A percentile compares a stretch with the other conserved stretches of the same genome.
Evolutionary conservation across 2,113 vertebrate genomes (phyloP).

Genomic region (Tetrao urogallus): DNA sequence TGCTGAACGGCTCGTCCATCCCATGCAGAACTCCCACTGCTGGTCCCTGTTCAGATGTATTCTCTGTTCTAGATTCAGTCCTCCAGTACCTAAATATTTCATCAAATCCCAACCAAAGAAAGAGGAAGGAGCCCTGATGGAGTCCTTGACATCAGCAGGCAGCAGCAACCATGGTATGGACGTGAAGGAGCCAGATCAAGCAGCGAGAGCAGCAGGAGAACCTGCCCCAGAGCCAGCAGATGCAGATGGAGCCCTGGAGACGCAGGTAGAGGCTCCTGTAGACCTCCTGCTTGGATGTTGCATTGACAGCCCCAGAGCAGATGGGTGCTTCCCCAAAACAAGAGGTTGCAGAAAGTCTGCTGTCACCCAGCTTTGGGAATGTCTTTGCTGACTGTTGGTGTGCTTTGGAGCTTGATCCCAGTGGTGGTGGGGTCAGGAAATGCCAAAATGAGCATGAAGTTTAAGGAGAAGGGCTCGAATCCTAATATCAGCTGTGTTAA

Average conservation of each 20-base stretch:
- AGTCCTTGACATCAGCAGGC: fast-evolving
- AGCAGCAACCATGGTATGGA: fast-evolving
- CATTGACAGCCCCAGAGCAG: background rate
- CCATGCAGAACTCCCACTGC: fast-evolving
- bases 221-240: background rate
- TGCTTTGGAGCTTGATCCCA: background rate
- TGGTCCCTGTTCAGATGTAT: fast-evolving
- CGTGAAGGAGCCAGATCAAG: fast-evolving
- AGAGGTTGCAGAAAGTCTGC: background rate
- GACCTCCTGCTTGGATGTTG: background rate
- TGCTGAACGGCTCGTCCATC: background rate
- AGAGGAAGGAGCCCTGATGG: fast-evolving
- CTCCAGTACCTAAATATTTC: background rate
- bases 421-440: background rate
- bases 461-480: background rate
- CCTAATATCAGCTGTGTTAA: fast-evolving
- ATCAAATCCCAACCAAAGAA: background rate
- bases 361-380: background rate
- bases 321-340: background rate
- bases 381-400: background rate
- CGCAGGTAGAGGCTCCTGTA: background rate
- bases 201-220: fast-evolving
- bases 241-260: background rate
- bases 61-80: constrained; percentile 32
- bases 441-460: fast-evolving